Evolutionary conservation across 1,140 invertebrate genomes (phyloP), one percentile per base, ranked within the genome.

Genomic region (Episyrphus balteatus): DNA sequence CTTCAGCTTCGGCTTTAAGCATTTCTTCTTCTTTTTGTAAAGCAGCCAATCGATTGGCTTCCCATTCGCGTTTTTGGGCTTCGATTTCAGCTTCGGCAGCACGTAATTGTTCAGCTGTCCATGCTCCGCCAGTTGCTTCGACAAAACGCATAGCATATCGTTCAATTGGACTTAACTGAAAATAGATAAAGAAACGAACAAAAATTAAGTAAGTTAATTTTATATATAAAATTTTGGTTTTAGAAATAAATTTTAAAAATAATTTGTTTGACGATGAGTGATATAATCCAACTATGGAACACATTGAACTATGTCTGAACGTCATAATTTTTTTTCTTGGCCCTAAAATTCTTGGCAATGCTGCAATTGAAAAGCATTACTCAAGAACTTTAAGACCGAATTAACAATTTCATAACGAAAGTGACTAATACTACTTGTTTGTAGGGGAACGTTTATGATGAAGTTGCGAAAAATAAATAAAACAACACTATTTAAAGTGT

Each of bases 61-160:
- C 92, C 93, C 94, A 98, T 61, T 96, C 91, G 54, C 84, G 83
- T 70, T 95, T 94, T 68, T 90, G 82, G 51, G 86, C 79, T 59
- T 92, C 89, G 49, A 94, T 83, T 69, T 96, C 87, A 14, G 88
- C 86, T 65, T 92, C 88, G 10, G 91, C 92, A 11, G 84, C 83
- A 18, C 88, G 83, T 12, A 92, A 59, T 54, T 90, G 86, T 55
- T 94, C 90, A 2, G 83, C 83, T 21, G 83, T 82, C 68, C 86
- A 86, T 5, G 83, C 85, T 14, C 88, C 88, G 66, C 92, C 89
- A 12, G 82, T 82, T 44, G 79, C 79, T 70, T 98, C 95, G 48
- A 97, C 82, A 56, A 92, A 86, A 17, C 80, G 78, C 77, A 98
- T 88, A 15, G 94, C 95, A 71, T 95, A 98, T 43, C 83, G 78